phyloP scores from a whole-genome alignment of 2,113 vertebrate species.

The Pristiophorus japonicus region DNA sequence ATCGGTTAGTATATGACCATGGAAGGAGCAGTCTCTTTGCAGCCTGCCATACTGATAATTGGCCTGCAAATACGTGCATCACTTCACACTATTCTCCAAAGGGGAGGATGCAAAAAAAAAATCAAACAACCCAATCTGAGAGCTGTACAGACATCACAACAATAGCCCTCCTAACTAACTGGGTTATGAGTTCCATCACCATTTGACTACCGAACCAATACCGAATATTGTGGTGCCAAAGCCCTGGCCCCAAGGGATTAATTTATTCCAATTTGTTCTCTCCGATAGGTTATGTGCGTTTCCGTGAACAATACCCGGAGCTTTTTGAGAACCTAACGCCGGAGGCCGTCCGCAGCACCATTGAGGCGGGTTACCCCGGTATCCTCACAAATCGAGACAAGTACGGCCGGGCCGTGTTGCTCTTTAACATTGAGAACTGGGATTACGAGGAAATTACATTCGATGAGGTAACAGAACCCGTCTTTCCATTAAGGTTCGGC shows the following conservation, averaged over 20 bases:
- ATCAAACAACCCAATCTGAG: not conserved
- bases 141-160: not conserved
- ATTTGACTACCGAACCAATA: not conserved
- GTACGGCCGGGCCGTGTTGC: constrained; percentile 78
- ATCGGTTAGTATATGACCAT: no score
- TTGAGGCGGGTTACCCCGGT: constrained; percentile 88
- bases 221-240: not conserved
- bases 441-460: constrained; percentile 95
- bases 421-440: constrained; percentile 97
- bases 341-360: constrained; percentile 83
- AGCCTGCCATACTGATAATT: no score
- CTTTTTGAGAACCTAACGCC: constrained; percentile 83
- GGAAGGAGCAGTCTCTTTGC: no score
- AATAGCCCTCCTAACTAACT: not conserved
- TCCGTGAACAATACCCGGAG: constrained; percentile 88
- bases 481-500: not conserved
- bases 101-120: not conserved
- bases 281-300: constrained; percentile 77
- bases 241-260: not conserved
- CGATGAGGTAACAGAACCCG: constrained; percentile 67
- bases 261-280: not conserved
- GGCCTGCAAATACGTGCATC: no score
- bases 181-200: not conserved
- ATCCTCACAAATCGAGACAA: constrained; percentile 83
- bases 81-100: no score